phyloP scores from a whole-genome alignment of 2,888 invertebrate genomes.

The Erynnis tages region DNA sequence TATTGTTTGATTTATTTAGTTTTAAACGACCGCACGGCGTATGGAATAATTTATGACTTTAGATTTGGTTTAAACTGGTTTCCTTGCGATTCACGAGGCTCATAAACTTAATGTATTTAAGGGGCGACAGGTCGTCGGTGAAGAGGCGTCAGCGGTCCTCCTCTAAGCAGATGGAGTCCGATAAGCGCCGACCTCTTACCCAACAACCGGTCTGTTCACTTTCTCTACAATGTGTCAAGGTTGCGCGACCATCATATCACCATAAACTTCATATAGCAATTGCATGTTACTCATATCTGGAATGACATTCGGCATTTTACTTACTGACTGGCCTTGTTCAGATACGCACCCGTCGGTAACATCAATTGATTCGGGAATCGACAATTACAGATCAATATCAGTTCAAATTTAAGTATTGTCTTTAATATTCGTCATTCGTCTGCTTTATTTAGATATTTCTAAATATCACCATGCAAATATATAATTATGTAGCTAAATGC shows the following conservation, averaged over 20 bases:
- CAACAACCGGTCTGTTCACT: constrained; percentile 74
- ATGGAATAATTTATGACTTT: too few relatives aligned
- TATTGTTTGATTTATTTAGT: too few relatives aligned
- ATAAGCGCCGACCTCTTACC: constrained; percentile 51
- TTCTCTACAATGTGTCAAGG: constrained; percentile 74
- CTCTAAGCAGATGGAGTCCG: constrained; percentile 32
- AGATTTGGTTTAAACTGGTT: too few relatives aligned
- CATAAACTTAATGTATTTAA: neutral
- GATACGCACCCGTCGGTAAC: neutral
- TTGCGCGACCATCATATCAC: constrained; percentile 53
- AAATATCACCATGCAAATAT: too few relatives aligned
- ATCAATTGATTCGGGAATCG: neutral
- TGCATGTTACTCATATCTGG: constrained; percentile 38
- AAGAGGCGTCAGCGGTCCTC: constrained; percentile 17
- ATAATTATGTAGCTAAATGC: too few relatives aligned
- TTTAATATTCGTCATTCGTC: too few relatives aligned
- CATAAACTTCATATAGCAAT: constrained; percentile 45
- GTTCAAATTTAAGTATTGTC: too few relatives aligned
- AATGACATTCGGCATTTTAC: constrained; percentile 32
- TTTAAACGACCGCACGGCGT: too few relatives aligned
- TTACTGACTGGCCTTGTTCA: constrained; percentile 3
- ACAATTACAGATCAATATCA: too few relatives aligned
- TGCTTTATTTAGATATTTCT: too few relatives aligned
- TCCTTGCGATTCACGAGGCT: too few relatives aligned
- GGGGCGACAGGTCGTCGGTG: neutral